Evolutionary conservation across 1,140 invertebrate genomes (phyloP), one percentile per base, ranked within the genome.

Genomic region (Zaprionus vittiger): DNA sequence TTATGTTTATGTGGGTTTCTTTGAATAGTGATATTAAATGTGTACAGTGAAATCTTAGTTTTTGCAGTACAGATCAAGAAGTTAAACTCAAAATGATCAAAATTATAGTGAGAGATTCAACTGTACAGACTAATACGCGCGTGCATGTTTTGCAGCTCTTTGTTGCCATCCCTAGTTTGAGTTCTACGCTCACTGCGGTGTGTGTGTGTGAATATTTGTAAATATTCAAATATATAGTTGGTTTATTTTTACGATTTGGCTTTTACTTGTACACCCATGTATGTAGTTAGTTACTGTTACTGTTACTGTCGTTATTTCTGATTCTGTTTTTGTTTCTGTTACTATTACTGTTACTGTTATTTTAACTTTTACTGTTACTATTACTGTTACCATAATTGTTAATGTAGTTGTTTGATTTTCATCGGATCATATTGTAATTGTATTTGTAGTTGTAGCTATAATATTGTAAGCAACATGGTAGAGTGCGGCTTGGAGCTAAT

Each of bases 401-500:
- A 57, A 28, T 74, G 65, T 62, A 59, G 60, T 64, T 71, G 60
- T 52, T 56, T 28, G 24, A 38, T 55, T 34, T 17, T 24, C 55
- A 64, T 41, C 15, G 60, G 24, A 68, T 62, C 28, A 11, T 65
- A 61, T 60, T 64, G 60, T 61, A 55, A 64, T 71, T 56, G 15
- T 55, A 63, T 22, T 52, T 52, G 20, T 52, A 28, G 47, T 64
- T 75, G 73, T 73, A 65, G 65, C 72, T 66, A 44, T 60, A 72
- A 73, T 83, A 89, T 80, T 77, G 77, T 89, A 89, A 87, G 81
- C 81, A 76, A 78, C 86, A 69, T 89, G 77, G 67, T 79, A 77
- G 59, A 80, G 65, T 80, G 81, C 83, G 81, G 84, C 84, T 87
- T 87, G 84, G 84, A 87, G 84, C 84, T 87, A 87, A 89, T 84